Evolutionary conservation across 2,888 invertebrate species (phyloP).

Genomic region (Bhutanitis thaidina): DNA sequence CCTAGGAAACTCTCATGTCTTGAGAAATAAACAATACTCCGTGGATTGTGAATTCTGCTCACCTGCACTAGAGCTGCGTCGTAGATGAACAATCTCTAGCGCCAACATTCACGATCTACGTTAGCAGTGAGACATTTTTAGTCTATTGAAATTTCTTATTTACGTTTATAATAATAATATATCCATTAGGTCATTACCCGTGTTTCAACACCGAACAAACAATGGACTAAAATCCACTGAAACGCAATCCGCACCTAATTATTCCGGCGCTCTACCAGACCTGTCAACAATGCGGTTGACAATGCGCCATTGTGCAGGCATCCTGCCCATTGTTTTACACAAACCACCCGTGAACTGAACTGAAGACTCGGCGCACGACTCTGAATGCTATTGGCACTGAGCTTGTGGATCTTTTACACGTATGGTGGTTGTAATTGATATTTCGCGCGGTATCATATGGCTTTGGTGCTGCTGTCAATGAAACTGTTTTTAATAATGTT

Average conservation of each 20-base stretch:
- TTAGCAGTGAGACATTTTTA: too few species aligned
- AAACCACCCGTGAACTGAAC: slow-evolving; percentile 27
- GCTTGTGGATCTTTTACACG: slow-evolving; percentile 5
- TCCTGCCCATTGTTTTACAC: slow-evolving; percentile 34
- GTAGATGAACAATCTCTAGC: too few species aligned
- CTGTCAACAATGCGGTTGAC: slow-evolving; percentile 12
- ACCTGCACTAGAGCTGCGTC: too few species aligned
- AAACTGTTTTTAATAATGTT: too few species aligned
- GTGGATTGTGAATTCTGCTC: too few species aligned
- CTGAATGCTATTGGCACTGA: background rate
- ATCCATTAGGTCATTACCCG: background rate
- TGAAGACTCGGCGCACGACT: background rate
- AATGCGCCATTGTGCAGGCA: slow-evolving; percentile 29
- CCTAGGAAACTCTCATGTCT: too few species aligned
- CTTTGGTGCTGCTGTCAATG: too few species aligned
- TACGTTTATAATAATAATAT: too few species aligned
- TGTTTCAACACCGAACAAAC: background rate
- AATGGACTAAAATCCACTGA: background rate
- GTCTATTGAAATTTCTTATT: too few species aligned
- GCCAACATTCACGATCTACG: too few species aligned
- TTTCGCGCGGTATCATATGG: too few species aligned
- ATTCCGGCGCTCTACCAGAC: background rate
- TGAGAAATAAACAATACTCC: too few species aligned
- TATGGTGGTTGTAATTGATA: background rate
- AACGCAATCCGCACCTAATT: slow-evolving; percentile 4